Percentiles rank a stretch among this genome's conserved stretches.
phyloP scores from a whole-genome alignment of 2,797 vertebrate genomes.

The Gila robusta region DNA sequence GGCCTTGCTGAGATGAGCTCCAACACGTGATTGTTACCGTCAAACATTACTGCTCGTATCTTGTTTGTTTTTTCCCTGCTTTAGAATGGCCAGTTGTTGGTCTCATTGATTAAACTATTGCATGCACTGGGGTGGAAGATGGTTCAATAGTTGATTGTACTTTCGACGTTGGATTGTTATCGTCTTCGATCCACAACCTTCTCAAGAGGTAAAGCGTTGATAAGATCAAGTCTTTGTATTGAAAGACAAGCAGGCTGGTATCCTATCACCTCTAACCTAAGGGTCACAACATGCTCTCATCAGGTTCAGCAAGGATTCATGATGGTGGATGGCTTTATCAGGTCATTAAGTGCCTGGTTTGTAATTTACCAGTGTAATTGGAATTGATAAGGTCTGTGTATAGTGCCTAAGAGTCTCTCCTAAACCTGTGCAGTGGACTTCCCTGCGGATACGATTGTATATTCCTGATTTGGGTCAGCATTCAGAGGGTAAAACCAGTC shows the following conservation, averaged over 20 bases:
- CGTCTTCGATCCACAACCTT: slow-evolving; percentile 15
- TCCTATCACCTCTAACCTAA: neutral
- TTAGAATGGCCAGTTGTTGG: slow-evolving; percentile 3
- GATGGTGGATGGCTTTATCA: neutral
- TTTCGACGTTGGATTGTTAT: slow-evolving; percentile 10
- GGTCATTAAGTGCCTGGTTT: slow-evolving; percentile 18
- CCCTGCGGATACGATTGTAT: neutral
- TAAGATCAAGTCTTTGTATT: slow-evolving; percentile 19
- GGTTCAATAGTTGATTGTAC: slow-evolving; percentile 32
- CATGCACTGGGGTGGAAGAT: slow-evolving; percentile 13
- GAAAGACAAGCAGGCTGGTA: neutral
- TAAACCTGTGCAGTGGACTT: slow-evolving; percentile 5
- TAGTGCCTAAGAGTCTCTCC: neutral
- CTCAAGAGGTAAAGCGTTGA: neutral
- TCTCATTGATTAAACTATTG: slow-evolving; percentile 39
- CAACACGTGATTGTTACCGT: slow-evolving; percentile 12
- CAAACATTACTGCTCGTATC: neutral
- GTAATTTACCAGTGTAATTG: slow-evolving; percentile 38
- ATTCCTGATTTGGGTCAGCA: neutral
- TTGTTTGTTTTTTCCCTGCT: slow-evolving; percentile 7
- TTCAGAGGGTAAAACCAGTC: slow-evolving; percentile 4
- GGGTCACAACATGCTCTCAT: slow-evolving; percentile 14
- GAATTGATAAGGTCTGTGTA: slow-evolving; percentile 22
- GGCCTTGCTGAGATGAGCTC: slow-evolving; percentile 37
- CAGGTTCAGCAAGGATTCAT: slow-evolving; percentile 1